phyloP scores from a whole-genome alignment of 2,113 vertebrate genomes.

The Plotosus lineatus region DNA sequence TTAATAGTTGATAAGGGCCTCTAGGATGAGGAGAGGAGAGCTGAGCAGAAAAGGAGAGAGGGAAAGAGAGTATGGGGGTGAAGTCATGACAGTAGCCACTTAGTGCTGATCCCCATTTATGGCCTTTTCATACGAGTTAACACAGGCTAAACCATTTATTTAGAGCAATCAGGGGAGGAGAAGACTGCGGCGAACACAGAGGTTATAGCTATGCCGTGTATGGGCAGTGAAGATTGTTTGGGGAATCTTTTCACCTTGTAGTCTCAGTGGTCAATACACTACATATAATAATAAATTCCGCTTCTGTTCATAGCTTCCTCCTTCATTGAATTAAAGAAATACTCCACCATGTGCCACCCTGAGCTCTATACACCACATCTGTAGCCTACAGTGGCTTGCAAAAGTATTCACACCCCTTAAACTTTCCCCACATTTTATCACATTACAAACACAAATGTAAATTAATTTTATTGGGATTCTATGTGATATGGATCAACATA shows the following conservation, averaged over 20 bases:
- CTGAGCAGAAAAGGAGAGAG: conserved; percentile 1
- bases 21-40: conserved; percentile 17
- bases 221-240: not conserved
- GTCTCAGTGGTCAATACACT: not conserved
- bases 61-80: conserved; percentile 25
- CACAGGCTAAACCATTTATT: conserved; percentile 48
- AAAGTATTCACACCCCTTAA: too few species aligned
- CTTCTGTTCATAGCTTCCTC: too few species aligned
- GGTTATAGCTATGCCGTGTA: conserved; percentile 13
- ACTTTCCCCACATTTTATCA: too few species aligned
- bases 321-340: not conserved
- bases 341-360: not conserved
- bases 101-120: conserved; percentile 52
- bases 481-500: too few species aligned
- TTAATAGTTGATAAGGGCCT: conserved; percentile 49
- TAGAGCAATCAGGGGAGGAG: conserved; percentile 35
- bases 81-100: conserved; percentile 53
- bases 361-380: not conserved
- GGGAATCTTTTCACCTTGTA: conserved; percentile 13
- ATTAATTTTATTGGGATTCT: too few species aligned
- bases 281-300: not conserved
- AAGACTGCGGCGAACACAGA: conserved; percentile 6
- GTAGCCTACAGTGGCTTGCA: too few species aligned
- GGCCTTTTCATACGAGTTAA: conserved; percentile 52
- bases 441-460: too few species aligned